Conservation (phyloP, 2,113 vertebrate genomes). For the Antigone vipio region DNA sequence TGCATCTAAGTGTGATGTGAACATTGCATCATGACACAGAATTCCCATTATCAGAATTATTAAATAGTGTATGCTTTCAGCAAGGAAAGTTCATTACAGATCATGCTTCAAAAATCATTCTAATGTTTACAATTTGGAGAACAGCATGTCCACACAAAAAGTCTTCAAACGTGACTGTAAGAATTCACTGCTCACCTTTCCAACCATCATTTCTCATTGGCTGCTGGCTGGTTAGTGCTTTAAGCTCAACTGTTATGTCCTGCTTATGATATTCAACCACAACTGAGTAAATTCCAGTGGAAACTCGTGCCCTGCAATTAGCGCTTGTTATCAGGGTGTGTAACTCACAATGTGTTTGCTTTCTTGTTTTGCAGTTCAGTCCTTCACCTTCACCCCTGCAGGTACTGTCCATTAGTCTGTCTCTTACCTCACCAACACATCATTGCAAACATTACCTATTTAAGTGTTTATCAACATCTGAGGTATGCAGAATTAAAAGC, state of each 20-base stretch:
- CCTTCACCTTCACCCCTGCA: slow-evolving; percentile 91
- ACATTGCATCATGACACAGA: background rate
- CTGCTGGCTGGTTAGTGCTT: slow-evolving; percentile 71
- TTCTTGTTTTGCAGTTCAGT: slow-evolving; percentile 92
- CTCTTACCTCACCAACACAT: slow-evolving; percentile 60
- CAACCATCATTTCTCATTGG: slow-evolving; percentile 59
- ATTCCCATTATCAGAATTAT: background rate
- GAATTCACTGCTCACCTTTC: background rate
- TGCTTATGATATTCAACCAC: background rate
- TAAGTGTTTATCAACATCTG: background rate
- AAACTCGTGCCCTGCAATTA: background rate
- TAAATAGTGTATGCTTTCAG: slow-evolving; percentile 1
- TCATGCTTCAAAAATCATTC: slow-evolving; percentile 8
- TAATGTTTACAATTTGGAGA: background rate
- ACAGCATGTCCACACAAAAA: background rate
- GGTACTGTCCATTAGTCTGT: slow-evolving; percentile 88
- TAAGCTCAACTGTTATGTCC: slow-evolving; percentile 42
- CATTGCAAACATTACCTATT: background rate
- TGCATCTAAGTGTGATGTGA: slow-evolving; percentile 9
- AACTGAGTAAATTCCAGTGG: background rate
- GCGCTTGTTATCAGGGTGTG: slow-evolving; percentile 56
- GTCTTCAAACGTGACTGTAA: background rate
- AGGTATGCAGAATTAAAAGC: slow-evolving; percentile 4
- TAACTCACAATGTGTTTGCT: slow-evolving; percentile 84
- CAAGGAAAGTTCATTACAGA: background rate